Conservation (phyloP, 2,797 vertebrate species). For the Muraenolepis orangiensis region DNA sequence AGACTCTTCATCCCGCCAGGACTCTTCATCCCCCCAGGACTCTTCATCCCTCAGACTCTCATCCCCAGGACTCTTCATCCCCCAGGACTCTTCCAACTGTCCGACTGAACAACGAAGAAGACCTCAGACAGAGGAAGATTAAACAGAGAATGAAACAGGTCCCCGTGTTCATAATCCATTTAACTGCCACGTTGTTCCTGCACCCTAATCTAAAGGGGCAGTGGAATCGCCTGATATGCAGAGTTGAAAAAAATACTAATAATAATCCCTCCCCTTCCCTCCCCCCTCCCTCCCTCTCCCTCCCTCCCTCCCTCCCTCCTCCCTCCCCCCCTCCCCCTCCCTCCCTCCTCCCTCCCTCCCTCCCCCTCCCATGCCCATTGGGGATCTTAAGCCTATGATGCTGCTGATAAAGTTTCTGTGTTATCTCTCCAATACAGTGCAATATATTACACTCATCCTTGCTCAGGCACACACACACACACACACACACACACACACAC, state of each 20-base stretch:
- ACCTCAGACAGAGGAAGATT: too few relatives aligned
- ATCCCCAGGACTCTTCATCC: too few relatives aligned
- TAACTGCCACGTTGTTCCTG: background rate
- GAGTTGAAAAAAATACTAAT: background rate
- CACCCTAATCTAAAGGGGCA: background rate
- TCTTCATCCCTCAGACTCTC: too few relatives aligned
- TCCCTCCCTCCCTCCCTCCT: background rate
- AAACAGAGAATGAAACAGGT: too few relatives aligned
- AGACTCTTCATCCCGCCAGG: too few relatives aligned
- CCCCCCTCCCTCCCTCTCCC: too few relatives aligned
- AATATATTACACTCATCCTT: slow-evolving; percentile 67
- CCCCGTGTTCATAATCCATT: too few relatives aligned
- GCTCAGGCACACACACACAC: slow-evolving; percentile 29
- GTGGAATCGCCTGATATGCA: background rate
- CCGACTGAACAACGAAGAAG: too few relatives aligned
- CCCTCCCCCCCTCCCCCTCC: background rate
- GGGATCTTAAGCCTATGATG: slow-evolving; percentile 74
- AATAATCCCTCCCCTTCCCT: background rate
- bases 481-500: slow-evolving; percentile 24
- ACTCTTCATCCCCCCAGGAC: too few relatives aligned
- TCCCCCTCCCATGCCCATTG: slow-evolving; percentile 56
- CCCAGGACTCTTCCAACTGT: too few relatives aligned
- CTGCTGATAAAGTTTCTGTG: slow-evolving; percentile 69
- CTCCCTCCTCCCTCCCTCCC: background rate
- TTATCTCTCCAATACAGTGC: slow-evolving; percentile 76